Percentiles rank a stretch among this genome's conserved stretches.
phyloP scores from a whole-genome alignment of 2,888 invertebrate species.

The Lasioglossum calceatum region DNA sequence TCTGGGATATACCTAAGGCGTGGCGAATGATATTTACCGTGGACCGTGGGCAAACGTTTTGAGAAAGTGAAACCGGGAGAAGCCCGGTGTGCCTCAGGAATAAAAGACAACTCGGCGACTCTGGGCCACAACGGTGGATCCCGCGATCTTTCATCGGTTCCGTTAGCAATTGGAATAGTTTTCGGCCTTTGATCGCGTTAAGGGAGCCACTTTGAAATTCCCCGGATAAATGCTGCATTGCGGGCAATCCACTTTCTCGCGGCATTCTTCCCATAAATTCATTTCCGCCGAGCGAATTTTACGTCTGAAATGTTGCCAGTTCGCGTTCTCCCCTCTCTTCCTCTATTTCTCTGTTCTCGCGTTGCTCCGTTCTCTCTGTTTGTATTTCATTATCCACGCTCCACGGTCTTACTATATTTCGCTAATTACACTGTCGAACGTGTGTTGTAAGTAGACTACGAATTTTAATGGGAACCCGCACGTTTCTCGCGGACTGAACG shows the following conservation, averaged over 20 bases:
- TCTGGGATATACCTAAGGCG: not conserved
- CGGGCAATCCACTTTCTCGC: slow-evolving; percentile 30
- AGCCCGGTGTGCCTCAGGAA: not conserved
- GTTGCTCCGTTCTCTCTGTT: slow-evolving; percentile 7
- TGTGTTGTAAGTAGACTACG: not conserved
- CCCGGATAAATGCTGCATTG: slow-evolving; percentile 22
- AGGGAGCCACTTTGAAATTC: slow-evolving; percentile 16
- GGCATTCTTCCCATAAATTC: slow-evolving; percentile 42
- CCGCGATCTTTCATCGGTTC: not conserved
- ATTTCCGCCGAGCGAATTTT: slow-evolving; percentile 24
- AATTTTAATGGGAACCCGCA: not conserved
- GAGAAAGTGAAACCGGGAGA: slow-evolving; percentile 11
- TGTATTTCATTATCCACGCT: slow-evolving; percentile 37
- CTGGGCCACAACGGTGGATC: not conserved
- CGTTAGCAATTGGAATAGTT: not conserved
- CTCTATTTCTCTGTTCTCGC: not conserved
- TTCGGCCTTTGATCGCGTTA: not conserved
- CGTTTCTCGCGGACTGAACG: not conserved
- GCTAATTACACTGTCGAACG: slow-evolving; percentile 9
- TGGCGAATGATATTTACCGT: not conserved
- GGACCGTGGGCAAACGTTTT: slow-evolving; percentile 11
- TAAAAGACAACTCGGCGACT: not conserved
- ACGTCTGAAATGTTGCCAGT: slow-evolving; percentile 44
- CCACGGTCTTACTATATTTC: slow-evolving; percentile 1
- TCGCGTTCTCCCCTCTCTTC: not conserved